phyloP scores from a whole-genome alignment of 2,797 vertebrate species.

The Crax fasciolata region DNA sequence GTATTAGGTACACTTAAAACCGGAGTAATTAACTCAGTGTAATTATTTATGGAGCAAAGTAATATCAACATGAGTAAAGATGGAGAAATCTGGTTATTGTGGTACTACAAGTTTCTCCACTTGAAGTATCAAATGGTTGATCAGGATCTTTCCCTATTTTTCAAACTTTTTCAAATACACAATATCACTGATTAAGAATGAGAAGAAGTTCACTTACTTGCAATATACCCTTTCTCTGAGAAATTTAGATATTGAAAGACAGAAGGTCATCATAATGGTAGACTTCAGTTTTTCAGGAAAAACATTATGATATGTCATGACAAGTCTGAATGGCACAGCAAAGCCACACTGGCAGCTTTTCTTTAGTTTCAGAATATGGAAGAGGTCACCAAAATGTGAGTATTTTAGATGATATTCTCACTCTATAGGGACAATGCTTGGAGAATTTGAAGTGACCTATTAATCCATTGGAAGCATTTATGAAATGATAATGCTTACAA shows the following conservation, averaged over 20 bases:
- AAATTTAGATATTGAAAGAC: not conserved
- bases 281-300: not conserved
- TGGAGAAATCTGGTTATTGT: not conserved
- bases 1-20: not conserved
- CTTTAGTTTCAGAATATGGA: constrained; percentile 30
- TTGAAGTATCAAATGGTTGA: not conserved
- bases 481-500: not conserved
- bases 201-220: constrained; percentile 4
- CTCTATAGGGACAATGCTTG: not conserved
- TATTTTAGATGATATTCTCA: constrained; percentile 3
- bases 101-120: not conserved
- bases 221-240: not conserved
- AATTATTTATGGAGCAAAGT: not conserved
- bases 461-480: not conserved
- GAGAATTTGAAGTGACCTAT: constrained; percentile 17
- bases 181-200: not conserved
- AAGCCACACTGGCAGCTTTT: not conserved
- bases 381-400: not conserved
- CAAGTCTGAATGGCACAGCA: not conserved
- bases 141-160: not conserved
- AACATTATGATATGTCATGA: not conserved
- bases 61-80: not conserved
- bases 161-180: not conserved
- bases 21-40: not conserved
- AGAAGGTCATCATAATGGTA: not conserved